These are phyloP conservation scores for Neomorphus geoffroyi DNA, from an alignment of 2,797 vertebrate species.

Conservation along the genomic window DNA sequence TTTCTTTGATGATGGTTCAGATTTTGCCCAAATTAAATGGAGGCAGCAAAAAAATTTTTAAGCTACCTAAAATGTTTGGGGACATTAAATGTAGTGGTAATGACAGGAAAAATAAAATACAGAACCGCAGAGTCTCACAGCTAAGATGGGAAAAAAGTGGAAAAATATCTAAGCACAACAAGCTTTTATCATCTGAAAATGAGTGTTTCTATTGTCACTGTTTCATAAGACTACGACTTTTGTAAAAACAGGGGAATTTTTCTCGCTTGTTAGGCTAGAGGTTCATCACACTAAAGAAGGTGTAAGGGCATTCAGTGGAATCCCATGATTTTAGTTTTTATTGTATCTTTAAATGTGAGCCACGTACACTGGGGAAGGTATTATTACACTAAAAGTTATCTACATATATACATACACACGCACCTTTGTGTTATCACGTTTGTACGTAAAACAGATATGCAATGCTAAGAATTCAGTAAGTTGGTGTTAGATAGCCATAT, in stretches of 20 bases:
- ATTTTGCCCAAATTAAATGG: neutral
- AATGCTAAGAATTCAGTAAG: neutral
- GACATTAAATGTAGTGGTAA: neutral
- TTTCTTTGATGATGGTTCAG: neutral
- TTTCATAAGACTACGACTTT: neutral
- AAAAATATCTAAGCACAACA: neutral
- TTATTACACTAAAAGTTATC: neutral
- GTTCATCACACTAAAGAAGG: neutral
- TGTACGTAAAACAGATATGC: neutral
- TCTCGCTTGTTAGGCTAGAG: neutral
- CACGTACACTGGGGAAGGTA: neutral
- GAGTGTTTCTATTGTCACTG: neutral
- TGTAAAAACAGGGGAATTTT: neutral
- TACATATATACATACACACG: rapidly evolving
- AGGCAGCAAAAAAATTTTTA: neutral
- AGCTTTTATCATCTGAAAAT: neutral
- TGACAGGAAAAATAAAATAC: neutral
- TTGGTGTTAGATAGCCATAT: neutral
- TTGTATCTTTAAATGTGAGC: neutral
- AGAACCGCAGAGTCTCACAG: neutral
- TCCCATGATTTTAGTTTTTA: neutral
- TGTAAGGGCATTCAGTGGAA: neutral
- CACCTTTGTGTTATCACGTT: neutral
- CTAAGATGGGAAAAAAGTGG: neutral
- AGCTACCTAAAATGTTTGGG: neutral